A percentile compares a stretch with the other conserved stretches of the same genome.
Conservation (phyloP, 2,888 invertebrate species). For the Orthosia incerta region DNA sequence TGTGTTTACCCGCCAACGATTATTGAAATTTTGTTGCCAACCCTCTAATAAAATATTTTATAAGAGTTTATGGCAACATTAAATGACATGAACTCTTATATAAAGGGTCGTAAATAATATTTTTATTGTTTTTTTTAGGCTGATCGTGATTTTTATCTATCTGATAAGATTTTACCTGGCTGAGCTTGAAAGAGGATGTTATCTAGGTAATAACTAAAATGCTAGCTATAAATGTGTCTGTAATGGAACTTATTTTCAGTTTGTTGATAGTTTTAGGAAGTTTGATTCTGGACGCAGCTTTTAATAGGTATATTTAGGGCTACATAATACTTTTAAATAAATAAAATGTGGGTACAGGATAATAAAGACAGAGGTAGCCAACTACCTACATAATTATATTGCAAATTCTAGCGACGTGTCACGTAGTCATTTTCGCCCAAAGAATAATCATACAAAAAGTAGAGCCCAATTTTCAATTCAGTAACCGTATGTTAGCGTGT, state of each 20-base stretch:
- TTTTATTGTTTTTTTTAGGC: slow-evolving; percentile 51
- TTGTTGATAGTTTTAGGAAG: slow-evolving; percentile 5
- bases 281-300: neutral
- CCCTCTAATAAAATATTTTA: slow-evolving; percentile 64
- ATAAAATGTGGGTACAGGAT: neutral
- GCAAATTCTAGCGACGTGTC: too few species aligned
- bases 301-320: neutral
- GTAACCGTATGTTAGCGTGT: too few species aligned
- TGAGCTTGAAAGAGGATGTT: slow-evolving; percentile 18
- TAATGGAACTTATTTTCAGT: neutral
- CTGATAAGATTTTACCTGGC: slow-evolving; percentile 25
- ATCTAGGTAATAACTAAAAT: slow-evolving; percentile 25
- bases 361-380: neutral
- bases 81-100: slow-evolving; percentile 55
- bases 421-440: too few species aligned
- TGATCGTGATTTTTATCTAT: slow-evolving; percentile 50
- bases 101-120: slow-evolving; percentile 47
- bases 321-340: neutral
- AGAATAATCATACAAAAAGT: too few species aligned
- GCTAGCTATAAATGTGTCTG: slow-evolving; percentile 23
- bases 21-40: slow-evolving; percentile 65
- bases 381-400: too few species aligned
- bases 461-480: too few species aligned
- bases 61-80: too few species aligned
- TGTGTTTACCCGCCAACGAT: slow-evolving; percentile 20